Evolutionary conservation across 2,113 vertebrate genomes (phyloP).

Genomic region (Neodon shergylaensis): DNA sequence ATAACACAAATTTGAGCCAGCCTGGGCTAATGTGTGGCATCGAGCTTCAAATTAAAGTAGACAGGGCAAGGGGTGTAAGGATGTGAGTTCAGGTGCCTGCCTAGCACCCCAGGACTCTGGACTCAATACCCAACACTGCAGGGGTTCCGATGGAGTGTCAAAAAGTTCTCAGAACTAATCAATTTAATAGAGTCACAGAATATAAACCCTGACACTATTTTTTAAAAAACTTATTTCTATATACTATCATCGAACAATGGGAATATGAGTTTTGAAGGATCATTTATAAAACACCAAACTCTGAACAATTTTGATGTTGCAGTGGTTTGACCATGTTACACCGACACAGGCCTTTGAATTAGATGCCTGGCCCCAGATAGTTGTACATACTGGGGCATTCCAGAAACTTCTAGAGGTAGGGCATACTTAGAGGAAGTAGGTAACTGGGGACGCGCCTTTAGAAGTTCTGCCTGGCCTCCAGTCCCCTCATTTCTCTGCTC

Average conservation of each 20-base stretch:
- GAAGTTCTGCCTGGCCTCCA: background rate
- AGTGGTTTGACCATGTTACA: too few species aligned
- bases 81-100: too few species aligned
- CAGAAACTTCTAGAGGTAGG: background rate
- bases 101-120: background rate
- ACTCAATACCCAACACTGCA: background rate
- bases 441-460: background rate
- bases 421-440: background rate
- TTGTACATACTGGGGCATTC: background rate
- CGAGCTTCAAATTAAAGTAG: background rate
- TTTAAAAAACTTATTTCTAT: background rate
- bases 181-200: background rate
- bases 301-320: background rate
- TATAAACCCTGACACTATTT: background rate
- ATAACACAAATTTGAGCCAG: too few species aligned
- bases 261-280: background rate
- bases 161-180: background rate
- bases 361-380: background rate
- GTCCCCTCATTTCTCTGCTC: background rate
- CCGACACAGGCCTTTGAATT: too few species aligned
- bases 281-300: background rate
- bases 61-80: background rate
- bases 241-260: background rate
- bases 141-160: background rate
- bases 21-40: background rate